Evolutionary conservation across 2,797 vertebrate genomes (phyloP).

Genomic region (Zalophus californianus): DNA sequence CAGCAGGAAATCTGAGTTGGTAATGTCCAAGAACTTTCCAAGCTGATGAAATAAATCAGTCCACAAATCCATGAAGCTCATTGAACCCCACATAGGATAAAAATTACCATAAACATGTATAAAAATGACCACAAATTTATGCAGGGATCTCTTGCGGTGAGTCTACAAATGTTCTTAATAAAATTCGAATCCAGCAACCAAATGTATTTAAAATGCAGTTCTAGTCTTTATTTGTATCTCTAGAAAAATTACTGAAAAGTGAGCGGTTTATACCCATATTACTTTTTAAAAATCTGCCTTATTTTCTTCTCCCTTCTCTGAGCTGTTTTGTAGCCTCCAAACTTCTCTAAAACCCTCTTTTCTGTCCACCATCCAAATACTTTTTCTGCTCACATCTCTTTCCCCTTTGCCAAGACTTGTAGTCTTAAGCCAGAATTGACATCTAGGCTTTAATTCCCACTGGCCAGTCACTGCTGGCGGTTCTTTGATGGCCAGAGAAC

Average conservation of each 20-base stretch:
- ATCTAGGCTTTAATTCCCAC: background rate
- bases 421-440: background rate
- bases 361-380: background rate
- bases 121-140: constrained; percentile 14
- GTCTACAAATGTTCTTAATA: background rate
- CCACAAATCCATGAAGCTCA: background rate
- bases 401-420: background rate
- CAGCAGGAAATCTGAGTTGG: background rate
- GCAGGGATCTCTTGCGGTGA: background rate
- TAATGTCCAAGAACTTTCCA: constrained; percentile 11
- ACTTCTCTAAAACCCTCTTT: background rate
- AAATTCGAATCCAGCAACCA: background rate
- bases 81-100: background rate
- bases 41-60: background rate
- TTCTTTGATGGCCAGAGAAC: background rate
- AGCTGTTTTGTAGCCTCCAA: background rate
- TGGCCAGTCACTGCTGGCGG: background rate
- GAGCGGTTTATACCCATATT: background rate
- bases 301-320: background rate
- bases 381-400: background rate
- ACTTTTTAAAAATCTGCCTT: constrained; percentile 4
- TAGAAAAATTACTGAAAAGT: background rate
- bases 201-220: constrained; percentile 25
- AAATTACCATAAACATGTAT: background rate
- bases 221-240: background rate